Evolutionary conservation across 2,888 invertebrate species (phyloP), one percentile per base, ranked within the genome.

Genomic region (Hemicrepidius hirtus): DNA sequence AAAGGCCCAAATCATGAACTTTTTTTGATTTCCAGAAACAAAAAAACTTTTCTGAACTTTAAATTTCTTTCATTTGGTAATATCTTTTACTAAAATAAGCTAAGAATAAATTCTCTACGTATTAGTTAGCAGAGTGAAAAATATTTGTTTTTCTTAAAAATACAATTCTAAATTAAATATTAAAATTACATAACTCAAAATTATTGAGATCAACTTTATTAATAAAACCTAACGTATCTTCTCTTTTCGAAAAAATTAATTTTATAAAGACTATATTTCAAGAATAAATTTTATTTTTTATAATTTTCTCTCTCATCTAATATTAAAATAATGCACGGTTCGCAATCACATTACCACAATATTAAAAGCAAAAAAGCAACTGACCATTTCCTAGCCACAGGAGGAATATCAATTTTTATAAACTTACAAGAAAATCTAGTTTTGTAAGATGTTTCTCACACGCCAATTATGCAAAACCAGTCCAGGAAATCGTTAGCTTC

Each of bases 271-370:
- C n/a, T n/a, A n/a, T n/a, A n/a, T 12, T 63, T 63, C 41, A 55
- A 68, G 60, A 68, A 68, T 50, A 50, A 68, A 35, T 37, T 68
- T 40, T 60, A 24, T 62, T 20, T 62, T 20, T 35, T 2, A 35
- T 46, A 24, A 32, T 57, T n/a, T 59, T 57, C 28, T 12, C 9
- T 40, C 35, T 46, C 63, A 55, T 16, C 5, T 28, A 49, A 55
- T n/a, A 16, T 28, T 67, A 71, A 67, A 71, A 71, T 71, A 71
- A 71, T 63, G 66, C 67, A 67, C 71, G 67, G 53, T 71, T 66
- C 53, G 41, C 62, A 67, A 62, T 71, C 71, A 71, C 65, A 18
- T 66, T 53, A 60, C 59, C 37, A 57, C 57, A 57, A 57, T 67
- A 44, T 40, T 53, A 67, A 44, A 71, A 21, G 60, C 41, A 55